Evolutionary conservation across 2,113 vertebrate species (phyloP).

Genomic region (Anhinga rufa): DNA sequence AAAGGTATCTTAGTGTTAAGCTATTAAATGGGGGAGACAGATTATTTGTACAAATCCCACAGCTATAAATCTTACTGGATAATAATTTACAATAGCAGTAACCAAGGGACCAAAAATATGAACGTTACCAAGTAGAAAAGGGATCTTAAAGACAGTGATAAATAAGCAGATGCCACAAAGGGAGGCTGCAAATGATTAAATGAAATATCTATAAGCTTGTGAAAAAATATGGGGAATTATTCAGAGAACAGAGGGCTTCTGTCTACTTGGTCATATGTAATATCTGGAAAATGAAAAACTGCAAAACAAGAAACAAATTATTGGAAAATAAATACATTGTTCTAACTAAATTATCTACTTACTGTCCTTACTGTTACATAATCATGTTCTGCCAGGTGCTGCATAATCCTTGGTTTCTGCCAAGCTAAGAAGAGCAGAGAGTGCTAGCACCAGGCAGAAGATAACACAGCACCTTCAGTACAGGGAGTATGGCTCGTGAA

Average conservation of each 20-base stretch:
- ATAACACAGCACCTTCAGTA: not conserved
- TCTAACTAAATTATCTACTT: not conserved
- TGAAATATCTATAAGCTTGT: slow-evolving; percentile 24
- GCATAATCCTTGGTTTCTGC: not conserved
- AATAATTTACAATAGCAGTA: slow-evolving; percentile 48
- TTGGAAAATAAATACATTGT: not conserved
- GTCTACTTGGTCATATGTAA: not conserved
- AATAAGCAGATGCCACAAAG: slow-evolving; percentile 55
- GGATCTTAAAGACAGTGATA: slow-evolving; percentile 52
- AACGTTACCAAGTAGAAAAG: slow-evolving; percentile 16
- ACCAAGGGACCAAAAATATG: slow-evolving; percentile 48
- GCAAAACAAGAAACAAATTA: not conserved
- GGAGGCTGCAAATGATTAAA: slow-evolving; percentile 38
- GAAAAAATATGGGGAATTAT: slow-evolving; percentile 23
- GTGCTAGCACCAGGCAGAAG: not conserved
- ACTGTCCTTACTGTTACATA: not conserved
- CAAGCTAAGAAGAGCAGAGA: not conserved
- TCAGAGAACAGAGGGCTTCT: not conserved
- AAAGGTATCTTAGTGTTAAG: slow-evolving; percentile 17
- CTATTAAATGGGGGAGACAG: slow-evolving; percentile 25
- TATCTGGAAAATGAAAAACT: not conserved
- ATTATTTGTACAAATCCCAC: slow-evolving; percentile 32
- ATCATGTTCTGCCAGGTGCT: not conserved
- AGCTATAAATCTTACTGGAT: slow-evolving; percentile 38
- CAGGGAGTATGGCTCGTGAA: not conserved